Evolutionary conservation across 2,797 vertebrate genomes (phyloP).

Genomic region (Ptychadena robeensis): DNA sequence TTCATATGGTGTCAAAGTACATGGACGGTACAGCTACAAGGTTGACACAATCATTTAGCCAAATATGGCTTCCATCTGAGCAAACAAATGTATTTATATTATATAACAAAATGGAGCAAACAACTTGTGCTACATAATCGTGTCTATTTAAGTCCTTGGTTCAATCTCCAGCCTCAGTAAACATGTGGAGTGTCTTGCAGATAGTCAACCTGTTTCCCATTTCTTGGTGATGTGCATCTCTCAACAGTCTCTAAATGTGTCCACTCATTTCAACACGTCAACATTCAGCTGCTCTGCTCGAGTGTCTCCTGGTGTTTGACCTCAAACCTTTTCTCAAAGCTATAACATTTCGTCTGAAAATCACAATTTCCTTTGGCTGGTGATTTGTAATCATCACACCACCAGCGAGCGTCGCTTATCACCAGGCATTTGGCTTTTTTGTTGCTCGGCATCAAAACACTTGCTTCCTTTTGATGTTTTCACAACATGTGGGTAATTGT

Average conservation of each 20-base stretch:
- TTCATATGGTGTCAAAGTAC: background rate
- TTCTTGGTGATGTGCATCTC: slow-evolving; percentile 33
- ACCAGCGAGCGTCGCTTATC: slow-evolving; percentile 43
- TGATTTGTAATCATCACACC: slow-evolving; percentile 59
- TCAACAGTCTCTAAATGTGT: slow-evolving; percentile 57
- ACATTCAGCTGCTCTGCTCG: slow-evolving; percentile 47
- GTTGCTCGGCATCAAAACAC: slow-evolving; percentile 54
- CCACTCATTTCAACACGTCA: slow-evolving; percentile 41
- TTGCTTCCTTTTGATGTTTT: slow-evolving; percentile 52
- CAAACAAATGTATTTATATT: background rate
- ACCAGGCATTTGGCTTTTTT: slow-evolving; percentile 53
- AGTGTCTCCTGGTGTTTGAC: slow-evolving; percentile 54
- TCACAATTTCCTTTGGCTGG: slow-evolving; percentile 57
- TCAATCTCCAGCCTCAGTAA: background rate
- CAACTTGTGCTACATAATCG: slow-evolving; percentile 18
- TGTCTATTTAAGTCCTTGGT: slow-evolving; percentile 21
- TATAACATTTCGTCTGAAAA: slow-evolving; percentile 59
- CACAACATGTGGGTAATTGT: slow-evolving; percentile 62
- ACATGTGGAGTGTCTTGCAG: slow-evolving; percentile 17
- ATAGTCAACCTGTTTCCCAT: slow-evolving; percentile 15
- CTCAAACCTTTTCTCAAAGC: slow-evolving; percentile 55
- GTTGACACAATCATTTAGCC: background rate
- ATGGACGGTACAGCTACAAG: slow-evolving; percentile 1
- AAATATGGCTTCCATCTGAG: background rate
- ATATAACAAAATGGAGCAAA: slow-evolving; percentile 2